A percentile compares a stretch with the other conserved stretches of the same genome.
Evolutionary conservation across 2,113 vertebrate species (phyloP).

Genomic region (Orientallactaga bullata): DNA sequence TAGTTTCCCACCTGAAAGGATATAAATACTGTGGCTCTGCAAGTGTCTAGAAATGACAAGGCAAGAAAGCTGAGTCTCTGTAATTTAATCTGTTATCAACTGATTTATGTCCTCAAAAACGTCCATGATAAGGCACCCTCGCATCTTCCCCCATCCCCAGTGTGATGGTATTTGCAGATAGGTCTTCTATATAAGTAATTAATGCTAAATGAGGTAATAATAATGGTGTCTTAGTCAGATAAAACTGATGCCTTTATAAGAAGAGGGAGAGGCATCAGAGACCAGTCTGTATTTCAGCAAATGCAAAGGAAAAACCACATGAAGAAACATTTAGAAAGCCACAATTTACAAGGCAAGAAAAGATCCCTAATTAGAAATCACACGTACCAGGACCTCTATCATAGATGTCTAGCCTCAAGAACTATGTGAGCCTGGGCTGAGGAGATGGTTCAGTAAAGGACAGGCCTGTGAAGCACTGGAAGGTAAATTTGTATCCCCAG

Average conservation of each 20-base stretch:
- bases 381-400: neutral
- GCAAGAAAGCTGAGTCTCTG: neutral
- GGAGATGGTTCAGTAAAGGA: too few species aligned
- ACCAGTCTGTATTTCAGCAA: neutral
- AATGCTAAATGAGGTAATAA: neutral
- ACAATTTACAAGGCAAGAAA: neutral
- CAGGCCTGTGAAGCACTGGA: too few species aligned
- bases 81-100: neutral
- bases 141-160: rapidly evolving
- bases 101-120: neutral
- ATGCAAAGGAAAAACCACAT: neutral
- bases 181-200: neutral
- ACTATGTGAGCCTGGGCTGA: neutral
- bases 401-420: neutral
- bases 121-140: neutral
- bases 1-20: neutral
- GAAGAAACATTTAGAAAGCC: neutral
- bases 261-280: neutral
- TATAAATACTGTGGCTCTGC: neutral
- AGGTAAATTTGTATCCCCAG: too few species aligned
- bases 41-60: neutral
- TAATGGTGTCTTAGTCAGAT: neutral
- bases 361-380: neutral
- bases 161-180: neutral
- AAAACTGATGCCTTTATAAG: neutral